Evolutionary conservation across 2,797 vertebrate genomes (phyloP).

Genomic region (Acipenser oxyrinchus): DNA sequence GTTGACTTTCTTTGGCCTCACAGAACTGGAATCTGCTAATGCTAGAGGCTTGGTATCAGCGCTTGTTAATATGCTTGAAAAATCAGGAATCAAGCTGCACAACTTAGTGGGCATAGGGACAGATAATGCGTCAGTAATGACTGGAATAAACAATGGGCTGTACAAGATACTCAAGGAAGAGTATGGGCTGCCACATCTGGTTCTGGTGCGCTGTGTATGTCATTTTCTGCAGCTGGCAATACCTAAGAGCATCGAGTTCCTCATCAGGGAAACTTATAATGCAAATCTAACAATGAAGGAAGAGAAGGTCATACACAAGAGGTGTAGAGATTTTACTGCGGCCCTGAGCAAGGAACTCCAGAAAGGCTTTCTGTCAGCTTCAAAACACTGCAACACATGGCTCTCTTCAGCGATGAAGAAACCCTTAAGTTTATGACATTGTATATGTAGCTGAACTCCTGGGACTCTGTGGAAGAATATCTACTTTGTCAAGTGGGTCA

Average conservation of each 20-base stretch:
- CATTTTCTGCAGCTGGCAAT: conserved; percentile 4
- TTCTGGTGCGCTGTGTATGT: conserved; percentile 9
- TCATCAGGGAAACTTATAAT: too few relatives aligned
- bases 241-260: too few relatives aligned
- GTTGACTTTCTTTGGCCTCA: conserved; percentile 12
- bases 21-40: conserved; percentile 10
- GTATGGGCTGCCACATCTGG: conserved; percentile 12
- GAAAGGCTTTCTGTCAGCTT: background rate
- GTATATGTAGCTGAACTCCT: background rate
- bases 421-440: background rate
- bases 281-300: background rate
- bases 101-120: conserved; percentile 17
- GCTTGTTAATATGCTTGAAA: conserved; percentile 8
- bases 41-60: conserved; percentile 11
- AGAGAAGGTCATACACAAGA: background rate
- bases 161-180: conserved; percentile 16
- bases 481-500: background rate
- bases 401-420: background rate
- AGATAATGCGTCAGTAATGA: conserved; percentile 16
- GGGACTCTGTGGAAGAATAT: background rate
- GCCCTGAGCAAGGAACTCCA: background rate
- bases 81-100: conserved; percentile 10
- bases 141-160: conserved; percentile 10
- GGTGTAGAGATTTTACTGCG: background rate
- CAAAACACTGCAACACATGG: background rate